Evolutionary conservation across 2,797 vertebrate genomes (phyloP), one percentile per base, ranked within the genome.

Genomic region (Microctenopoma stevenorrisi): DNA sequence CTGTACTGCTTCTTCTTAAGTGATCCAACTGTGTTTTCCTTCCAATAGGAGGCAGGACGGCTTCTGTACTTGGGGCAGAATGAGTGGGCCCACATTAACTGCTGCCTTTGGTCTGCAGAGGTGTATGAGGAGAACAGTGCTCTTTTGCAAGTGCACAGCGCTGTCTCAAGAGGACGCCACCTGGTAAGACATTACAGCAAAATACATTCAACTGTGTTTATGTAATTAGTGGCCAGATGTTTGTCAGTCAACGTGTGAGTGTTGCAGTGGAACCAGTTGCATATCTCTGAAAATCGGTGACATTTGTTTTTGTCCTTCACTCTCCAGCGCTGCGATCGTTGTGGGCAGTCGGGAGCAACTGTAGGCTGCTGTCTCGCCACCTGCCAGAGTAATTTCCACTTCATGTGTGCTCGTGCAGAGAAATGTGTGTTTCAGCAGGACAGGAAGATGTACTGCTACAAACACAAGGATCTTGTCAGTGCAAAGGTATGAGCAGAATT

Each of bases 51-150:
- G 7, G 95, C 95, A 0, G 97, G 97, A 1, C 91, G 97, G 46
- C 92, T 98, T 50, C 74, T 98, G 64, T 97, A 97, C 81, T 87
- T 98, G 26, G 97, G 97, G 46, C 96, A 98, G 83, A 97, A 98
- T 7, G 96, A 98, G 70, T 98, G 97, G 97, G 95, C 96, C 12
- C 97, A 98, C 4, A 93, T 98, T 7, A 98, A 97, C 89, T 98
- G 96, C 86, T 96, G 96, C 85, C 93, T 98, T 18, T 98, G 97
- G 97, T 98, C 97, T 48, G 96, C 96, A 0, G 97, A 98, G 88
- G 97, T 98, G 18, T 96, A 96, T 25, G 97, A 98, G 79, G 94
- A 96, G 35, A 95, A 94, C 0, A 92, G 96, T 0, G 96, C 96
- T 9, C 93, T 98, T 38, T 87, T 96, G 78, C 96, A 97, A 8